These are phyloP conservation scores for Hydrotaea diabolus DNA, from an alignment of 2,888 invertebrate genomes.

Conservation along the genomic window DNA sequence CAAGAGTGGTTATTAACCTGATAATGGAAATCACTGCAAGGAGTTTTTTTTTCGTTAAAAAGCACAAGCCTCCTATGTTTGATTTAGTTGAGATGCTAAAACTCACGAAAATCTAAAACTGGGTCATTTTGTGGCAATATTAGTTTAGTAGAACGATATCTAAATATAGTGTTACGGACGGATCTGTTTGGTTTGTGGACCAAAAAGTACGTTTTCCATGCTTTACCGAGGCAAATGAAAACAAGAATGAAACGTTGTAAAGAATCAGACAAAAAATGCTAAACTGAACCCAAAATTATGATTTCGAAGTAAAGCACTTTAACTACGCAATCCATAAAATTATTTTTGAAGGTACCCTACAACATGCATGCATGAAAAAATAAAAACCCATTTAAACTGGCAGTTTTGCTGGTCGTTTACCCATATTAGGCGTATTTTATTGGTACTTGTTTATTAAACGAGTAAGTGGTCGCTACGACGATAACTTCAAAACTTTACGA, in stretches of 20 bases:
- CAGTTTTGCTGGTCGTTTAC: no score
- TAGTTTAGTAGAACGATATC: constrained; percentile 72
- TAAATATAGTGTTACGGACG: constrained; percentile 41
- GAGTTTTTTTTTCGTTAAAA: no score
- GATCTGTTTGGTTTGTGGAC: background rate
- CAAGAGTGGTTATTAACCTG: constrained; percentile 60
- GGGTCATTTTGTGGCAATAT: constrained; percentile 73
- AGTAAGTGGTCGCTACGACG: no score
- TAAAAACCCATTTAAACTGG: no score
- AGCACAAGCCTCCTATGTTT: background rate
- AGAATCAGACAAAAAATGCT: background rate
- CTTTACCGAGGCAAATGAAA: constrained; percentile 29
- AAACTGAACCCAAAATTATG: constrained; percentile 57
- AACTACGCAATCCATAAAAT: constrained; percentile 38
- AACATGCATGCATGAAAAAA: no score
- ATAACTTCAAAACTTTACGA: no score
- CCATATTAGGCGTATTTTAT: no score
- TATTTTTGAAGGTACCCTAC: constrained; percentile 27
- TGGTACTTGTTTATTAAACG: no score
- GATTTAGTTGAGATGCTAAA: background rate
- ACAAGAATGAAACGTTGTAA: background rate
- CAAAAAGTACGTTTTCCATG: constrained; percentile 9
- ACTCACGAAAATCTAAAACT: constrained; percentile 65
- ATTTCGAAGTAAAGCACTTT: constrained; percentile 49
- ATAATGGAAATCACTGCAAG: constrained; percentile 55